Evolutionary conservation across 2,888 invertebrate genomes (phyloP), one percentile per base, ranked within the genome.

Genomic region (Peribatodes rhomboidaria): DNA sequence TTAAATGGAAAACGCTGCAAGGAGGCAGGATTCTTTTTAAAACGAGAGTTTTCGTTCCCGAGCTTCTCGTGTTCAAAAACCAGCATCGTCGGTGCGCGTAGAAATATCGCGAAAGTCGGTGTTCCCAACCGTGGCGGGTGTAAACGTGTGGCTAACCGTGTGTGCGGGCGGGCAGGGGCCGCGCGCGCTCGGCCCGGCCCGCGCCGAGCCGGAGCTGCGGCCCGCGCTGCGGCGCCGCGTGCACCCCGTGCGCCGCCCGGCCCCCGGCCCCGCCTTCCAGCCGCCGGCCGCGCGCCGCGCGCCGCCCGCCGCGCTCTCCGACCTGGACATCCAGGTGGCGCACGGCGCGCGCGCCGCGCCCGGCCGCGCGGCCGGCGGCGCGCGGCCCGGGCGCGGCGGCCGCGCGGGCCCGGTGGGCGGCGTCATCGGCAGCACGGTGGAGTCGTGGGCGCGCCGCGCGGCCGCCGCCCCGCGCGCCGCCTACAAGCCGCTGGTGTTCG

Each of bases 401-500:
- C 39, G 54, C 56, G 16, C 46, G 54, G 64, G 31, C 70, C 71
- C 18, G 92, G 78, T 93, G 94, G 70, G 83, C 1, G 76, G 80
- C 44, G 88, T 95, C 67, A 94, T 95, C 74, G 93, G 94, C 56
- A 93, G 94, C 78, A 95, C 95, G 9, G 95, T 95, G 53, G 95
- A 95, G 77, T 89, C 94, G 42, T 95, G 96, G 96, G 92, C 94
- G 50, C 65, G 65, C 9, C 59, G 87, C 88, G 72, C 92, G 92
- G 46, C 94, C 95, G 9, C 87, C 18, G 79, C 71, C 85, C 78
- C 83, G 76, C 76, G 49, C 67, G 77, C 73, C 63, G 46, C 67
- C 73, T 95, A 94, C 81, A 95, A 95, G 80, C 96, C 96, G 67
- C 94, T 97, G 50, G 94, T 97, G 67, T 97, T 97, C 85, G 97